Conservation (phyloP, 2,113 vertebrate genomes). For the Toxotes chatareus region DNA sequence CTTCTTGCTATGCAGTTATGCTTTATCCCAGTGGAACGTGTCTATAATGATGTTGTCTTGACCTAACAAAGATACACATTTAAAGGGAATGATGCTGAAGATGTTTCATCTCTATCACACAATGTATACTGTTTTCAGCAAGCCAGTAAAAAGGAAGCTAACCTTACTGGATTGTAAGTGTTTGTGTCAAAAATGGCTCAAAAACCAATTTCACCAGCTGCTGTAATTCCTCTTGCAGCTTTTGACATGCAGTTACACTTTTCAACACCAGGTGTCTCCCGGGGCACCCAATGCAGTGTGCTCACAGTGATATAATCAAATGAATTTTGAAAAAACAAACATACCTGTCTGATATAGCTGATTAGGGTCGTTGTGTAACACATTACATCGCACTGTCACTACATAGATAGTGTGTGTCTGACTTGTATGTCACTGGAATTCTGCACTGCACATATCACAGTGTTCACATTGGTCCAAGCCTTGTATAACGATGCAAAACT, state of each 20-base stretch:
- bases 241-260: constrained; percentile 54
- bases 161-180: neutral
- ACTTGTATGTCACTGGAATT: neutral
- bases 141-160: too few species aligned
- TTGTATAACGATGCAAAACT: neutral
- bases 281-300: neutral
- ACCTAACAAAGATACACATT: neutral
- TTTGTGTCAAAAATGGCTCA: neutral
- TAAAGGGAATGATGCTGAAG: neutral
- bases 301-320: neutral
- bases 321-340: neutral
- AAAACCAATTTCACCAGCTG: neutral
- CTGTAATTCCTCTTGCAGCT: neutral
- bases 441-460: neutral
- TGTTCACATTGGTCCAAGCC: neutral
- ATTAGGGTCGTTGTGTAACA: neutral
- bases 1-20: neutral
- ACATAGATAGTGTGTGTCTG: neutral
- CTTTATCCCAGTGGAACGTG: neutral
- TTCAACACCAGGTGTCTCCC: constrained; percentile 81
- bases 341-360: neutral
- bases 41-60: neutral
- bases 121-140: too few species aligned
- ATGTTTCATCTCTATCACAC: neutral
- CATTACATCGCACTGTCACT: neutral